Evolutionary conservation across 2,888 invertebrate genomes (phyloP).

Genomic region (Opisthograptis luteolata): DNA sequence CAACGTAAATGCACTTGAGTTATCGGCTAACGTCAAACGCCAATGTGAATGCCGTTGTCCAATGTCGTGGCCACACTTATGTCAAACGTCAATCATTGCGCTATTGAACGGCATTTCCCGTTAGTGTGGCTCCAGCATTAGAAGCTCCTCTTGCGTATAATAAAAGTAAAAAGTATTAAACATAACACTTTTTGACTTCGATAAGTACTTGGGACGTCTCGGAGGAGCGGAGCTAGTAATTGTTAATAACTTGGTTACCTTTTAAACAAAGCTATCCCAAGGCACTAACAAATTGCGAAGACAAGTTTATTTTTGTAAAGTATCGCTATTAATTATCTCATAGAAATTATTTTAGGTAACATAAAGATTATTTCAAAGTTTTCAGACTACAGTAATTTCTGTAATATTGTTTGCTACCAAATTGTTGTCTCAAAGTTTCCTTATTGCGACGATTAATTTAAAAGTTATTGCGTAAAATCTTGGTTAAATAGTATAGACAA

Average conservation of each 20-base stretch:
- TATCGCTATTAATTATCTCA: constrained; percentile 34
- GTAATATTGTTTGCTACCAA: constrained; percentile 28
- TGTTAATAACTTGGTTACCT: not conserved
- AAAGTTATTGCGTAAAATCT: constrained; percentile 14
- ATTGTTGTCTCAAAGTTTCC: constrained; percentile 18
- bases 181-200: too few relatives aligned
- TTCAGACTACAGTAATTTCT: constrained; percentile 27
- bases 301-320: constrained; percentile 24
- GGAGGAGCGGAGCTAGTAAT: too few relatives aligned
- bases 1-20: too few relatives aligned
- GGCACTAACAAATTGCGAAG: constrained; percentile 22
- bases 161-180: too few relatives aligned
- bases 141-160: too few relatives aligned
- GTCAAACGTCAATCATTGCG: too few relatives aligned
- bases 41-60: too few relatives aligned
- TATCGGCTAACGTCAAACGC: too few relatives aligned
- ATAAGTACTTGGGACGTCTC: too few relatives aligned
- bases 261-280: constrained; percentile 10
- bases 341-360: constrained; percentile 33
- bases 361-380: constrained; percentile 32
- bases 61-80: too few relatives aligned
- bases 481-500: constrained; percentile 4
- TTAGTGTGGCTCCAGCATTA: too few relatives aligned
- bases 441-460: constrained; percentile 22
- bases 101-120: too few relatives aligned